phyloP scores from a whole-genome alignment of 2,113 vertebrate genomes.

The Anguilla rostrata region DNA sequence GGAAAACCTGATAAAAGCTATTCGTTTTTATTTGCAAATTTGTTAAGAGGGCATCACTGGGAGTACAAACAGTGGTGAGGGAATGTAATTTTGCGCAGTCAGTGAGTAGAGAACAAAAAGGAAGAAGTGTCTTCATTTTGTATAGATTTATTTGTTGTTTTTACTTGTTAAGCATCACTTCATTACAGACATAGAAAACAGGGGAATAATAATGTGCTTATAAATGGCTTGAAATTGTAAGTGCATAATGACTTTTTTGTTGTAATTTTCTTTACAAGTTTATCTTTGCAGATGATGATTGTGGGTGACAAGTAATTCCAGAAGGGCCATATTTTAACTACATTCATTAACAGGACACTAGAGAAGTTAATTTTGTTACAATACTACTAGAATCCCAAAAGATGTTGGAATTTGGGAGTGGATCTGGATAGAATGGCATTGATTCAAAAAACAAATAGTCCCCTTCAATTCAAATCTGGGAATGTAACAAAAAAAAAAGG shows the following conservation, averaged over 20 bases:
- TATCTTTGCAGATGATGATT: not conserved
- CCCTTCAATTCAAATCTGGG: slow-evolving; percentile 27
- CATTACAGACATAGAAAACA: slow-evolving; percentile 18
- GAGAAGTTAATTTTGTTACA: not conserved
- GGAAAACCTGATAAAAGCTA: slow-evolving; percentile 28
- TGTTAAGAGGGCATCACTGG: slow-evolving; percentile 28
- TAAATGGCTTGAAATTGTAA: slow-evolving; percentile 19
- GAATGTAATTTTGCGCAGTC: slow-evolving; percentile 22
- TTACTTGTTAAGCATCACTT: slow-evolving; percentile 11
- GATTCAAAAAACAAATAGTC: not conserved
- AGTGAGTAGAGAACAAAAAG: slow-evolving; percentile 21
- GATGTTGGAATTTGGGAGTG: not conserved
- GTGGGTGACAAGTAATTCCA: not conserved
- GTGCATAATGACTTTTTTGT: slow-evolving; percentile 9
- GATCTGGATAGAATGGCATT: not conserved
- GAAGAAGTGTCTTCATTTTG: slow-evolving; percentile 18
- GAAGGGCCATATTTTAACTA: not conserved
- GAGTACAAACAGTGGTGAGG: slow-evolving; percentile 20
- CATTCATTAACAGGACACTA: not conserved
- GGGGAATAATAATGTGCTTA: slow-evolving; percentile 10
- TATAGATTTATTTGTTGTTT: slow-evolving; percentile 21
- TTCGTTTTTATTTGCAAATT: slow-evolving; percentile 32
- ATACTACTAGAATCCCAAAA: not conserved
- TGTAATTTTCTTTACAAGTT: not conserved
- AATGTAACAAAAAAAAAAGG: slow-evolving; percentile 32